Evolutionary conservation across 1,140 invertebrate genomes (phyloP), one percentile per base, ranked within the genome.

Genomic region (Drosophila parabipectinata): DNA sequence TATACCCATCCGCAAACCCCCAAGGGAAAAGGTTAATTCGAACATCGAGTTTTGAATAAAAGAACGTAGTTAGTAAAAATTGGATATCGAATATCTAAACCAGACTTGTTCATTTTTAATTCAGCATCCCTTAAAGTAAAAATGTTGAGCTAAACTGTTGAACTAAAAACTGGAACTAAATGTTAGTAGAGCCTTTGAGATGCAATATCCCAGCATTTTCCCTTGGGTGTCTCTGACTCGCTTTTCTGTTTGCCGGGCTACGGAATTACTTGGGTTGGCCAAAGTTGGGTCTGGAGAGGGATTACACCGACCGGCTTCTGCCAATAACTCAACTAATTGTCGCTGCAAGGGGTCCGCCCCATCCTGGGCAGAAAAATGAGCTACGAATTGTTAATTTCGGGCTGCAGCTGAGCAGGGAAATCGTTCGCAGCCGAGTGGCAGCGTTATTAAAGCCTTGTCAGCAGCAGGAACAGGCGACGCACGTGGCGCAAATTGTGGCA

Each of bases 401-500:
- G 67, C 52, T 71, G 67, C 67, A 71, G 64, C 67, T 71, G 52
- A 50, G 64, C 41, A 57, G 69, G 41, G 67, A 69, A 69, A 34
- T 69, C 67, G 53, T 47, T 69, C 24, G 39, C 66, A 39, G 51
- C 24, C 51, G 26, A 69, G 67, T 71, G 67, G 67, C 67, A 71
- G 67, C 67, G 50, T 71, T 71, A 71, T 71, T 71, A 71, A 69
- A 32, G 67, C 67, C 64, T 71, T 71, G 67, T 69, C 66, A 69
- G 63, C 63, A 30, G 52, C 63, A 62, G 59, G 21, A 41, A 9
- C 51, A 57, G 62, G 26, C 24, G 58, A 12, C 63, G 63, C 63
- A 67, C 63, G 63, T 67, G 63, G 60, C 63, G 63, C 66, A 88
- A 82, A 78, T 87, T 82, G 82, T 87, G 78, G 74, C 83, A 87